Percentiles rank a stretch among this genome's conserved stretches.
Conservation (phyloP, 2,888 invertebrate species). For the Acheta domesticus region DNA sequence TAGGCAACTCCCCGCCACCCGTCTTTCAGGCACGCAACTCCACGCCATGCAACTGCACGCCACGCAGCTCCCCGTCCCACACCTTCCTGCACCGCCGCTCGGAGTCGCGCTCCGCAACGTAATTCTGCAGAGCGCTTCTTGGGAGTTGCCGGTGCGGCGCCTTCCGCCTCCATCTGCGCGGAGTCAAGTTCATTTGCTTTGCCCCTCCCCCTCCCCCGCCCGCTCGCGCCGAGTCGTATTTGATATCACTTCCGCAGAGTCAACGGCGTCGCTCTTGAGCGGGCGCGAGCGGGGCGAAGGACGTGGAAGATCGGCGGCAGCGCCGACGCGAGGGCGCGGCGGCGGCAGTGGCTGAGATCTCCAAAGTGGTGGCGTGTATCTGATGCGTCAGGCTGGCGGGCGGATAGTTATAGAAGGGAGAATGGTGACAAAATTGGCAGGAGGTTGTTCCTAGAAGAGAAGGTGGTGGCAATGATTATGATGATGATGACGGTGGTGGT, state of each 20-base stretch:
- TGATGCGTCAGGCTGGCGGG: no score
- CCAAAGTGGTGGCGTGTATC: neutral
- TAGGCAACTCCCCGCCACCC: no score
- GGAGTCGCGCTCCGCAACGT: neutral
- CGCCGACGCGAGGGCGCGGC: neutral
- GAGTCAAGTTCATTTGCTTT: constrained; percentile 9
- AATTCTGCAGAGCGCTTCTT: neutral
- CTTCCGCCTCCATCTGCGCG: neutral
- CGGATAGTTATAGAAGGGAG: neutral
- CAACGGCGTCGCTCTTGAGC: neutral
- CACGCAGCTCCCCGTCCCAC: neutral
- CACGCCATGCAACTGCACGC: no score
- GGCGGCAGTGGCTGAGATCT: neutral
- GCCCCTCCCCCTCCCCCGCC: neutral
- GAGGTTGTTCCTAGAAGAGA: no score
- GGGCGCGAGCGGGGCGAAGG: neutral
- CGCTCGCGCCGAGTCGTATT: neutral
- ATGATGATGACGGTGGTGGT: no score
- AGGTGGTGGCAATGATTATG: no score
- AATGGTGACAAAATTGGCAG: neutral
- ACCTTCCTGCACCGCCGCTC: neutral
- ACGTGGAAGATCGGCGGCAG: neutral
- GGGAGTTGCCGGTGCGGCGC: neutral
- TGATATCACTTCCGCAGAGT: constrained; percentile 9
- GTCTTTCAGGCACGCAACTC: no score